phyloP scores from a whole-genome alignment of 2,797 vertebrate genomes.

The Gymnocypris eckloni region DNA sequence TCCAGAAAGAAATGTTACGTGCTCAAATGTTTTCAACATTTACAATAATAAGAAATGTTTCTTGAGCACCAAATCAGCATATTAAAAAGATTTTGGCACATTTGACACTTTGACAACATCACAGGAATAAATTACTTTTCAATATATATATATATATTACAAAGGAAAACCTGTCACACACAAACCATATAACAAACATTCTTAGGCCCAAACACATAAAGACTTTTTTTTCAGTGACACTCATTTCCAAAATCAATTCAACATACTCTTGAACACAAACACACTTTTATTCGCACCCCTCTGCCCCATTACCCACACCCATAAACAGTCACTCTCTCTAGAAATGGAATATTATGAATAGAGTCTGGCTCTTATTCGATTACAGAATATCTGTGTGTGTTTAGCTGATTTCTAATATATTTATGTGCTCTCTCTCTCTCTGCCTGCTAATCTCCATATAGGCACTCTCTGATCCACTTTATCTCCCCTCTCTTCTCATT shows the following conservation, averaged over 20 bases:
- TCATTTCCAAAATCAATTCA: background rate
- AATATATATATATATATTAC: too few relatives aligned
- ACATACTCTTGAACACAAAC: background rate
- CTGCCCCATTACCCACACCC: background rate
- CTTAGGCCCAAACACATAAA: background rate
- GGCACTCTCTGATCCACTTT: conserved; percentile 16
- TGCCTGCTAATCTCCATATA: background rate
- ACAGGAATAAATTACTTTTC: too few relatives aligned
- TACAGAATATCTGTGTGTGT: background rate
- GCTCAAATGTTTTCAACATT: too few relatives aligned
- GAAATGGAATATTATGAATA: background rate
- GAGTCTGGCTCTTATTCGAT: conserved; percentile 14
- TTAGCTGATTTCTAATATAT: conserved; percentile 7
- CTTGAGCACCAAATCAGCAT: too few relatives aligned
- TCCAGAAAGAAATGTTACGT: too few relatives aligned
- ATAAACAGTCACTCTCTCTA: background rate
- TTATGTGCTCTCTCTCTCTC: background rate
- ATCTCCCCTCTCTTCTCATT: background rate
- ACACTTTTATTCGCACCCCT: background rate
- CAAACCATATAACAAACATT: background rate
- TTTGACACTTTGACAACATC: background rate
- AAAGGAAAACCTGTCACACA: background rate
- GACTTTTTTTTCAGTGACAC: background rate
- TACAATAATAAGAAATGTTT: too few relatives aligned
- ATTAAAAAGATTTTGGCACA: background rate